A percentile compares a stretch with the other conserved stretches of the same genome.
Conservation (phyloP, 2,113 vertebrate genomes). For the Rattus norvegicus region DNA sequence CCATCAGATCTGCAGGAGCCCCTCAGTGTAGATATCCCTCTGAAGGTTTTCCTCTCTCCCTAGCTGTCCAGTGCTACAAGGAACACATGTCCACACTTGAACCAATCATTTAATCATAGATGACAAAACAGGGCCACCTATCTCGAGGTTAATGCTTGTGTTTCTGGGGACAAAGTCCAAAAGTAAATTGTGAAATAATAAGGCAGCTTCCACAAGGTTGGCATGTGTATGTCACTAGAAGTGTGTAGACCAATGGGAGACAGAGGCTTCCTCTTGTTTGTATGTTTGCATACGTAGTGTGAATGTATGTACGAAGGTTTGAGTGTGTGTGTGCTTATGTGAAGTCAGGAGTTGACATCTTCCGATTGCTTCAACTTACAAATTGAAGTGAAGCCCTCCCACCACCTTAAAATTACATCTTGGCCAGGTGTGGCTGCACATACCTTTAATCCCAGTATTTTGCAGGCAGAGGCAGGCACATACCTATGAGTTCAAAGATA, state of each 20-base stretch:
- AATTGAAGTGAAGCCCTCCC: not conserved
- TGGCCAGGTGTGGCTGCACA: not conserved
- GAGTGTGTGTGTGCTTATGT: too few relatives aligned
- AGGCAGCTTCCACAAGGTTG: not conserved
- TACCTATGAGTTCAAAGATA: not conserved
- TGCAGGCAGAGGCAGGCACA: not conserved
- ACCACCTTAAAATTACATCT: not conserved
- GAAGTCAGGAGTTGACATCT: not conserved
- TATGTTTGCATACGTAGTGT: not conserved
- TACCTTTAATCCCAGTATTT: not conserved
- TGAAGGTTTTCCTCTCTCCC: not conserved
- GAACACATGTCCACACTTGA: not conserved
- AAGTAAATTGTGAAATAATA: not conserved
- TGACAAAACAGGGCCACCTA: not conserved
- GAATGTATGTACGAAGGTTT: too few relatives aligned
- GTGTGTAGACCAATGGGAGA: not conserved
- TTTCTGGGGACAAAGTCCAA: not conserved
- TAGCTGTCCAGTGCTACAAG: not conserved
- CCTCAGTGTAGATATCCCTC: not conserved
- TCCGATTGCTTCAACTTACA: not conserved
- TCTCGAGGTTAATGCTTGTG: not conserved
- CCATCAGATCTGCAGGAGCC: not conserved
- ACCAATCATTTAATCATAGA: not conserved
- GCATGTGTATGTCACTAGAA: not conserved
- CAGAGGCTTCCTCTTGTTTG: not conserved